phyloP scores from a whole-genome alignment of 2,113 vertebrate genomes.

The Struthidea cinerea region DNA sequence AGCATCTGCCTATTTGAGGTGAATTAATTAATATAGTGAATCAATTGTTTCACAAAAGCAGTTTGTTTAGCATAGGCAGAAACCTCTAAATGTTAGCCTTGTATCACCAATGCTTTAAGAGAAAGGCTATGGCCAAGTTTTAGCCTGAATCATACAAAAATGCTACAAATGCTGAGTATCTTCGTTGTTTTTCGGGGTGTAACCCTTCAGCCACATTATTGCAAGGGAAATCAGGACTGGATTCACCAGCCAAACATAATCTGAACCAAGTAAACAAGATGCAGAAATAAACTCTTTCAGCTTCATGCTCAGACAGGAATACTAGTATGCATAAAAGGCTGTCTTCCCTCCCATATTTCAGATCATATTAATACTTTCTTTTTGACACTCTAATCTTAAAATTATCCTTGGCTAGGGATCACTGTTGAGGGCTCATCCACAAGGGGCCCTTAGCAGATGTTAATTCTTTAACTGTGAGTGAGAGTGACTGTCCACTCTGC shows the following conservation, averaged over 20 bases:
- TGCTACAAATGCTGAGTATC: background rate
- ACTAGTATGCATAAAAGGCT: background rate
- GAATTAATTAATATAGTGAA: background rate
- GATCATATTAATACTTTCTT: background rate
- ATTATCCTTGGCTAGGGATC: background rate
- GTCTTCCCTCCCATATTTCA: background rate
- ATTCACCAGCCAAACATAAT: background rate
- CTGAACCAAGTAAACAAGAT: constrained; percentile 2
- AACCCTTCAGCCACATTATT: background rate
- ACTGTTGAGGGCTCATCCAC: background rate
- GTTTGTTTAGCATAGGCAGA: background rate
- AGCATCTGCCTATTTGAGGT: background rate
- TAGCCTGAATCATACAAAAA: background rate
- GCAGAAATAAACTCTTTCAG: background rate
- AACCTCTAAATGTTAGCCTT: background rate
- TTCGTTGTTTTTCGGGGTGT: background rate
- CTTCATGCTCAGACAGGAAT: background rate
- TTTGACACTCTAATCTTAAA: background rate
- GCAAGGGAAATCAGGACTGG: background rate
- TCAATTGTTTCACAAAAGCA: background rate
- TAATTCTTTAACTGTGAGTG: constrained; percentile 21
- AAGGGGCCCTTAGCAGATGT: constrained; percentile 30
- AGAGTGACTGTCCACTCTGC: constrained; percentile 57
- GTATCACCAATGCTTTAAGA: background rate
- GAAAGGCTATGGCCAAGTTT: background rate